These are phyloP conservation scores for Himalopsyche japonica DNA, from an alignment of 2,888 invertebrate genomes.

Conservation along the genomic window DNA sequence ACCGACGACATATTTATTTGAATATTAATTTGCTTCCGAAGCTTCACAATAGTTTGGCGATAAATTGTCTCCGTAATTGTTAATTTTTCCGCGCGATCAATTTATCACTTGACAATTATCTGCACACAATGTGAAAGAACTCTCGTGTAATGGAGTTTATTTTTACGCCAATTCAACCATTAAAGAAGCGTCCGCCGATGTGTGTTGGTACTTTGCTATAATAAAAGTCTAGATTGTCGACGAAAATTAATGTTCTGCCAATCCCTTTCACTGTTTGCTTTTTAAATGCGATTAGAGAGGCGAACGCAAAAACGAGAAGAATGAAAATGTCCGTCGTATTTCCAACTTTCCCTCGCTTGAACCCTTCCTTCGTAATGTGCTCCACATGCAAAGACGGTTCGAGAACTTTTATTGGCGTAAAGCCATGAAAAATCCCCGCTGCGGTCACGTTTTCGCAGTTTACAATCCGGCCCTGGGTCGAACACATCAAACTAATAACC, in stretches of 20 bases:
- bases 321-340: background rate
- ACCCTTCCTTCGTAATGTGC: background rate
- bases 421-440: background rate
- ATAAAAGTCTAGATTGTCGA: background rate
- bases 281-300: conserved; percentile 26
- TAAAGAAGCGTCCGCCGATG: background rate
- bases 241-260: conserved; percentile 28
- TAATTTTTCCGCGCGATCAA: no score
- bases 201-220: background rate
- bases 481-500: background rate
- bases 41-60: no score
- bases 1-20: no score
- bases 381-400: background rate
- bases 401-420: background rate
- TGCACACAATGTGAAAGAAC: no score
- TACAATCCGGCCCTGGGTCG: background rate
- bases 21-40: no score
- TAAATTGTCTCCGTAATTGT: no score
- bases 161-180: background rate
- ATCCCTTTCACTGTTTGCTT: conserved; percentile 27
- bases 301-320: background rate
- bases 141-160: background rate
- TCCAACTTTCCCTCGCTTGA: background rate
- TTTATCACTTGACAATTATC: no score
- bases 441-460: background rate